Percentiles rank a stretch among this genome's conserved stretches.
phyloP scores from a whole-genome alignment of 2,888 invertebrate genomes.

The Endotricha flammealis region DNA sequence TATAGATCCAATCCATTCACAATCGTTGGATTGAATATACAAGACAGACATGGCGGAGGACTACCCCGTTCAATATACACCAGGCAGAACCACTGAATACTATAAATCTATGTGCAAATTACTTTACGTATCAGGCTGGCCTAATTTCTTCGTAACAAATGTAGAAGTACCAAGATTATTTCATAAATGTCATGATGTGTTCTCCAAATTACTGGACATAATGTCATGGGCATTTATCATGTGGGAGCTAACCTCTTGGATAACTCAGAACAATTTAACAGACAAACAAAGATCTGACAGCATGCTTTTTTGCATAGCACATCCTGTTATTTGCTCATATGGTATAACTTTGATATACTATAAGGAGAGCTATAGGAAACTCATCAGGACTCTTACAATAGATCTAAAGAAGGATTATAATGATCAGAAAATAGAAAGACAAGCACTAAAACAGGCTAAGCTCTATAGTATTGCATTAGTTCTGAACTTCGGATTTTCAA shows the following conservation, averaged over 20 bases:
- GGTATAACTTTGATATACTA: constrained; percentile 5
- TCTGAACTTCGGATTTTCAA: not conserved
- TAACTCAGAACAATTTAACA: constrained; percentile 27
- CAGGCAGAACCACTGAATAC: too few species aligned
- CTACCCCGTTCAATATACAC: too few species aligned
- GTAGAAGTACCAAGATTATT: constrained; percentile 17
- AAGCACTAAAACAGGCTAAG: constrained; percentile 16
- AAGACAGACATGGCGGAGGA: too few species aligned
- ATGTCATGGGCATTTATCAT: constrained; percentile 9
- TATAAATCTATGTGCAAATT: too few species aligned
- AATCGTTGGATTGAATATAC: too few species aligned
- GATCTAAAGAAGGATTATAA: constrained; percentile 18
- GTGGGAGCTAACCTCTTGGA: constrained; percentile 16
- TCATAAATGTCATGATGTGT: constrained; percentile 13
- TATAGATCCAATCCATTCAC: too few species aligned
- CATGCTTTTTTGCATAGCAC: constrained; percentile 13
- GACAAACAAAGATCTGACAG: constrained; percentile 21
- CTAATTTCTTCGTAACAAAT: constrained; percentile 26
- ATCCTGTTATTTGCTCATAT: constrained; percentile 4
- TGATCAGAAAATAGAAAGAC: constrained; percentile 15
- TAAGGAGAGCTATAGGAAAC: constrained; percentile 3
- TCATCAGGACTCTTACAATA: constrained; percentile 13
- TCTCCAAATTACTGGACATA: not conserved
- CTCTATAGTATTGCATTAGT: constrained; percentile 2
- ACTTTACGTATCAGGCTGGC: too few species aligned